Conservation (phyloP, 2,113 vertebrate genomes). For the Catagonus wagneri region DNA sequence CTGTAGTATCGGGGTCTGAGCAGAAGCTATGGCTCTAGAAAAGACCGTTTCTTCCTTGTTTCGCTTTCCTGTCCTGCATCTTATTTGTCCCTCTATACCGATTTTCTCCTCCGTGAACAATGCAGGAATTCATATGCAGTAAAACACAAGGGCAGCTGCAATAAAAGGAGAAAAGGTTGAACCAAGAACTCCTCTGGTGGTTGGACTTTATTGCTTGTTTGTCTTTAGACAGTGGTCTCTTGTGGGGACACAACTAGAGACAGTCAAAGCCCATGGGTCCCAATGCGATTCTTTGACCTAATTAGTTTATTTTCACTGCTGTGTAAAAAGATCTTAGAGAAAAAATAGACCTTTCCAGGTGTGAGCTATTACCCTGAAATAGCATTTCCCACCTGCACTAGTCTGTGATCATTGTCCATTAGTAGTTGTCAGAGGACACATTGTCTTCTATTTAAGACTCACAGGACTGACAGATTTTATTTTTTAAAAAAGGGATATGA, state of each 20-base stretch:
- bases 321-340: constrained; percentile 71
- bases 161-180: background rate
- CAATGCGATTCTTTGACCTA: constrained; percentile 80
- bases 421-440: constrained; percentile 76
- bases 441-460: constrained; percentile 68
- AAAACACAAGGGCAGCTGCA: background rate
- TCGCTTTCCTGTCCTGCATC: background rate
- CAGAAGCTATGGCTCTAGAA: background rate
- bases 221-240: constrained; percentile 69
- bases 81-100: background rate
- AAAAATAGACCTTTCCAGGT: constrained; percentile 80
- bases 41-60: background rate
- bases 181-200: background rate
- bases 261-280: constrained; percentile 71
- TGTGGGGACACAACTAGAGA: constrained; percentile 57
- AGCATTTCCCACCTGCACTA: constrained; percentile 74
- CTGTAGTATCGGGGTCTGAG: background rate
- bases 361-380: constrained; percentile 81
- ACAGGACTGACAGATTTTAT: constrained; percentile 4
- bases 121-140: background rate
- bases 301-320: constrained; percentile 80
- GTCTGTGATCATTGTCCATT: constrained; percentile 74
- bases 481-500: background rate
- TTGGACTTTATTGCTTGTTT: constrained; percentile 71
- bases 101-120: background rate